These are phyloP conservation scores for Cydia strobilella DNA, from an alignment of 1,140 invertebrate genomes.

Conservation along the genomic window DNA sequence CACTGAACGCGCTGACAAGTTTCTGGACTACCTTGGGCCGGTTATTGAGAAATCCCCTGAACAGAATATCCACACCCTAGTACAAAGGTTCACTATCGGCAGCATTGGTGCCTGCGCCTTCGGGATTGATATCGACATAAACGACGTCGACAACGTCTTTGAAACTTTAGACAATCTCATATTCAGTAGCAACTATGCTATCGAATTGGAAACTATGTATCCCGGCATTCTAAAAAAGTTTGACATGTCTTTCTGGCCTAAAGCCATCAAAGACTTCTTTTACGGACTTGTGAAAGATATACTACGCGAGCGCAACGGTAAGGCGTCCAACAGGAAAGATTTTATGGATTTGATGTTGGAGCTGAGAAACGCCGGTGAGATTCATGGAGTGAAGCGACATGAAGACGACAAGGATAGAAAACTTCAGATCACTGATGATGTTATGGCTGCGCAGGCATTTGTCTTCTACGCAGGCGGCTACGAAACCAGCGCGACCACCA, in stretches of 20 bases:
- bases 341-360: slow-evolving; percentile 33
- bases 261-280: slow-evolving; percentile 27
- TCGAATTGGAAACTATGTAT: slow-evolving; percentile 21
- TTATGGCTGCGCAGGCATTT: slow-evolving; percentile 50
- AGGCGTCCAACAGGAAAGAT: slow-evolving; percentile 31
- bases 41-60: slow-evolving; percentile 36
- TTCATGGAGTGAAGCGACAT: not conserved
- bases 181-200: slow-evolving; percentile 5
- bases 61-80: slow-evolving; percentile 63
- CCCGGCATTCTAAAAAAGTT: slow-evolving; percentile 30
- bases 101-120: slow-evolving; percentile 80
- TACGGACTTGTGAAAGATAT: slow-evolving; percentile 24
- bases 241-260: slow-evolving; percentile 8
- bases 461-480: slow-evolving; percentile 51
- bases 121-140: slow-evolving; percentile 75
- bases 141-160: slow-evolving; percentile 3
- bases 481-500: slow-evolving; percentile 40
- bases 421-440: slow-evolving; percentile 37
- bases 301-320: slow-evolving; percentile 27
- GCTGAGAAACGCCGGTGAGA: slow-evolving; percentile 10
- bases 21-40: slow-evolving; percentile 43
- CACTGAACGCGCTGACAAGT: slow-evolving; percentile 47
- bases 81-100: slow-evolving; percentile 75
- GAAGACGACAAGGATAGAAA: not conserved
- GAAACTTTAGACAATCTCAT: slow-evolving; percentile 20